These are phyloP conservation scores for Zophobas morio DNA, from an alignment of 1,140 invertebrate genomes.

Conservation along the genomic window DNA sequence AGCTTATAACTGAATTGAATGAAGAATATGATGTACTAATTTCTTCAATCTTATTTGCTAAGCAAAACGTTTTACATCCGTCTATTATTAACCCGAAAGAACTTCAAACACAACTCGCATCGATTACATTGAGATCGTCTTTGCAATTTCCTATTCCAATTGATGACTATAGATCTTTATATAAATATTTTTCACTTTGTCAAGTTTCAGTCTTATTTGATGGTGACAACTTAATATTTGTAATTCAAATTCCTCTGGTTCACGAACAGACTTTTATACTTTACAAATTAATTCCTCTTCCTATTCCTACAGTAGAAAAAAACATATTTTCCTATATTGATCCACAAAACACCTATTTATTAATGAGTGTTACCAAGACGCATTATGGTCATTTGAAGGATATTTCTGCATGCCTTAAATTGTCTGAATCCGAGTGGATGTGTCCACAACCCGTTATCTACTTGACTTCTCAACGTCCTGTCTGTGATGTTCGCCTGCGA, in stretches of 20 bases:
- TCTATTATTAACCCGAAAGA: conserved; percentile 32
- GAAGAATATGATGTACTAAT: conserved; percentile 47
- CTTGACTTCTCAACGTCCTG: neutral
- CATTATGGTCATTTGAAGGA: neutral
- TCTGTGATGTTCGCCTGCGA: neutral
- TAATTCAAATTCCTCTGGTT: no score
- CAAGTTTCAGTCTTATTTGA: no score
- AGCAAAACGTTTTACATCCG: conserved; percentile 52
- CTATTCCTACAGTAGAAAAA: neutral
- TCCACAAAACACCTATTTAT: neutral
- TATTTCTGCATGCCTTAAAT: neutral
- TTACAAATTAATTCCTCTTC: neutral
- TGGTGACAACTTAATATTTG: no score
- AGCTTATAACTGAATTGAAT: conserved; percentile 37
- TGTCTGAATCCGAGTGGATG: neutral
- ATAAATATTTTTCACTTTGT: no score
- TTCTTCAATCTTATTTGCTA: conserved; percentile 48
- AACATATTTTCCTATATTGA: neutral
- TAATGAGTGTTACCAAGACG: neutral
- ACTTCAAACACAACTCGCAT: conserved; percentile 10
- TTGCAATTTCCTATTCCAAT: conserved; percentile 34
- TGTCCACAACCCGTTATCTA: neutral
- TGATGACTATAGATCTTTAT: neutral
- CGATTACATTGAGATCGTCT: conserved; percentile 37
- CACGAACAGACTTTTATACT: no score